Evolutionary conservation across 2,888 invertebrate species (phyloP).

Genomic region (Platypus cylindrus): DNA sequence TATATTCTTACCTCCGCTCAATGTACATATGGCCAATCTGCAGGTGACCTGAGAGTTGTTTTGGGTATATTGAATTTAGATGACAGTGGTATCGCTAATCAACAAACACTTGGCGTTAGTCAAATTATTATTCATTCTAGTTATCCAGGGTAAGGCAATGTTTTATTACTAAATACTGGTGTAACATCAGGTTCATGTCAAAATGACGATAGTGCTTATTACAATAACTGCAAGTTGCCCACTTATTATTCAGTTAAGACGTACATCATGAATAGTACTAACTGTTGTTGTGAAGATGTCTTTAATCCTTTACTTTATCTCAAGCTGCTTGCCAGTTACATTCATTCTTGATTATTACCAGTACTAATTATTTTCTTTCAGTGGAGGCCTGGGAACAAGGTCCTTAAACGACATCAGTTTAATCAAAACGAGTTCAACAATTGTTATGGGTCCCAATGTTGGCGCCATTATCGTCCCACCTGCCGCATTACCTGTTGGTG

Average conservation of each 20-base stretch:
- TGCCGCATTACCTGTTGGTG: slow-evolving; percentile 22
- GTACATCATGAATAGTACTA: too few species aligned
- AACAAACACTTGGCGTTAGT: slow-evolving; percentile 17
- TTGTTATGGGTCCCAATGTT: slow-evolving; percentile 27
- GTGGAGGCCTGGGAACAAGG: too few species aligned
- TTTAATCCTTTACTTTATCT: too few species aligned
- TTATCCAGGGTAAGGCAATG: slow-evolving; percentile 17
- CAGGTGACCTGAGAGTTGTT: slow-evolving; percentile 15
- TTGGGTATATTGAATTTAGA: slow-evolving; percentile 20
- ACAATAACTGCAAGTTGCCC: too few species aligned
- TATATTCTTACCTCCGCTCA: slow-evolving; percentile 7
- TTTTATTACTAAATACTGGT: background rate
- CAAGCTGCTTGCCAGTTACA: too few species aligned
- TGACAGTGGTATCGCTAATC: slow-evolving; percentile 9
- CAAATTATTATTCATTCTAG: slow-evolving; percentile 18
- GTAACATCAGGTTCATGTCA: too few species aligned
- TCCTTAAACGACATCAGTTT: slow-evolving; percentile 43
- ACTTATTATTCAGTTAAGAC: too few species aligned
- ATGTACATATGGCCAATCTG: background rate
- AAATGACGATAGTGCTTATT: too few species aligned
- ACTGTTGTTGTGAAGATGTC: too few species aligned
- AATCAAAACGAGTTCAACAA: slow-evolving; percentile 29
- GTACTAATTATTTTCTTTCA: too few species aligned
- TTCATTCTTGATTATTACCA: too few species aligned
- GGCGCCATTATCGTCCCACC: slow-evolving; percentile 31